Base-by-base conservation (phyloP, 2,888 invertebrate species). In the Craniophora ligustri region DNA sequence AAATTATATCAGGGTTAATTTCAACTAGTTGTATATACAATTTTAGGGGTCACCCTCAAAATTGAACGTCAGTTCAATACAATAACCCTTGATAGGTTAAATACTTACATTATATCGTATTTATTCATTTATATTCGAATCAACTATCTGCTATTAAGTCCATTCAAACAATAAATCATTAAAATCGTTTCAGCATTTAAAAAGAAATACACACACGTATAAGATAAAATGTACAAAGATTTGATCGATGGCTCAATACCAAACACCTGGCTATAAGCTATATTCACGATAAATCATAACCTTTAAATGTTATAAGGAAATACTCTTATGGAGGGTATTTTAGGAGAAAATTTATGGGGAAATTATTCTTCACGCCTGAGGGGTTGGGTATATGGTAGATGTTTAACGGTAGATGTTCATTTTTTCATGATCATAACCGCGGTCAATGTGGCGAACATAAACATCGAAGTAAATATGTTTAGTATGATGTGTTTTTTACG, bases 291-390 rank as follows among this genome's bases (percentile, higher is more conserved):
- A 18, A 38, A 45, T 41, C 28, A 5, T 11, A 31, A 34, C 13
- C 15, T 21, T 21, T 14, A 10, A 41, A 5, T 21, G 10, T 11
- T n/a, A 16, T 14, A 14, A n/a, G 23, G 6, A 19, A 5, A 42
- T 42, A 8, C 19, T 42, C 13, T 35, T n/a, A 13, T 30, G 11
- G 7, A 31, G 18, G 35, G 34, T 31, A 13, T 31, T 64, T 51
- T 34, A 45, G 5, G 5, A 0, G 5, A 44, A 5, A 10, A 55
- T 50, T 49, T 49, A 55, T 61, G 26, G 28, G 7, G 14, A 35
- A 49, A 41, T 46, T 44, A 35, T 46, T 23, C 18, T 32, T 44
- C 15, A 5, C 6, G 4, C 15, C 10, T 7, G 10, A 31, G 8
- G 28, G n/a, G 31, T 32, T 48, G 30, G 3, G 23, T 1, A 13